Evolutionary conservation across 2,888 invertebrate genomes (phyloP), one percentile per base, ranked within the genome.

Genomic region (Chrysodeixis includens): DNA sequence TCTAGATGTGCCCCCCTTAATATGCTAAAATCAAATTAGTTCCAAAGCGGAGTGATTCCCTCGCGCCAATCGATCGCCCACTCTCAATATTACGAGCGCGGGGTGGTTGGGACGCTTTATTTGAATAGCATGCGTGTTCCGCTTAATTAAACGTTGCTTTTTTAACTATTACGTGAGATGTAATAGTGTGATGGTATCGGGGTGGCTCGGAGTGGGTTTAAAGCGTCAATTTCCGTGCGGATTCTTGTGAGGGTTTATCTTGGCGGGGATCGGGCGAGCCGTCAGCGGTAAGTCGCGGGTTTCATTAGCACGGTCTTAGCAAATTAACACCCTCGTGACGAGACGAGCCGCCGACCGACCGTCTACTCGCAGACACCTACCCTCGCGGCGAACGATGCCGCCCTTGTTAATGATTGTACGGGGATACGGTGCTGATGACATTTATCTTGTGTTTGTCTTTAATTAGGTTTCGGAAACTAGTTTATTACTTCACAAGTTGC

Each of bases 21-120:
- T 94, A 95, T 94, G 95, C 94, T 95, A 94, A 95, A 95, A 94
- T 94, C 95, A 95, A 95, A 95, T 95, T 95, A 95, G 94, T 95
- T 94, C 87, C 91, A 90, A 92, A 89, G 89, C 90, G 92, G 92
- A 93, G 94, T 92, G 93, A 93, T 93, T 92, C 93, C 88, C 89
- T 83, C 86, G 81, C 81, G 83, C 75, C 82, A 86, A 93, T 94
- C 93, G 94, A 94, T 93, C n/a, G n/a, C n/a, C 76, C 87, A 87
- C 88, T 88, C 88, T 87, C 89, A 82, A 90, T 93, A 91, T 92
- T 90, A 88, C 85, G 56, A 66, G 59, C 85, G 74, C 71, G 79
- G 86, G 90, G 89, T 88, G 89, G 88, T 87, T 81, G 85, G 79
- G 62, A 71, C 71, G 74, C 66, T 86, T 88, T 89, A 86, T 91